Base-by-base conservation (phyloP, 2,888 invertebrate species). In the Nephrocerus scutellatus region DNA sequence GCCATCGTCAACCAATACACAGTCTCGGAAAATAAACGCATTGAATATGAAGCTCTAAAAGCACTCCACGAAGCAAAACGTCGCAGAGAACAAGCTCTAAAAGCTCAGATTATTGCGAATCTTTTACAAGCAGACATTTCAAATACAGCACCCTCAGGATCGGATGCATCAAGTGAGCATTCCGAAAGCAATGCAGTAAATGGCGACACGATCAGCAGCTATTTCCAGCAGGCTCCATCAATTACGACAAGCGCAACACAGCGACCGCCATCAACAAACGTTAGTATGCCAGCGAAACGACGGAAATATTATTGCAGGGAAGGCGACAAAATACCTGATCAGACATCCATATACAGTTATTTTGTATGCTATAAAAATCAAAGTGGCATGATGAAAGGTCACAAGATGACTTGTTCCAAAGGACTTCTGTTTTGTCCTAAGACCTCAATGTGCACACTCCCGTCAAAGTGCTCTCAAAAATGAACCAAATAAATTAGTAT, bases 321-420 rank as follows among this genome's bases (percentile, higher is more conserved):
- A 40, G 62, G 67, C 3, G 73, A 72, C 20, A 74, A 72, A 53
- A 60, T 66, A 7, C 62, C 66, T 3, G 74, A 74, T 52, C 62
- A 64, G 30, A 62, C 60, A 2, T 73, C 73, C 2, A 62, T 66
- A 6, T 60, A 53, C 22, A 68, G 63, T 50, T 74, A 73, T 43
- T 74, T 71, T 49, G 63, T 72, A 18, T 74, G 73, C 54, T 71
- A 66, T 31, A 65, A 65, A 42, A 61, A 57, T 8, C 52, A 60
- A 3, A 58, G 62, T 14, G 62, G 65, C 3, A 54, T 60, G 23
- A 66, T 73, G 55, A 66, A 68, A 48, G 65, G 67, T 1, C 61
- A 71, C 41, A 66, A 69, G 48, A 66, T 72, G 65, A 62, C 57
- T 4, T 74, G 73, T 47, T 68, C 72, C 1, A 66, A 63, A 32